A percentile compares a stretch with the other conserved stretches of the same genome.
phyloP scores from a whole-genome alignment of 2,888 invertebrate species.

The Cephus rjabovi region DNA sequence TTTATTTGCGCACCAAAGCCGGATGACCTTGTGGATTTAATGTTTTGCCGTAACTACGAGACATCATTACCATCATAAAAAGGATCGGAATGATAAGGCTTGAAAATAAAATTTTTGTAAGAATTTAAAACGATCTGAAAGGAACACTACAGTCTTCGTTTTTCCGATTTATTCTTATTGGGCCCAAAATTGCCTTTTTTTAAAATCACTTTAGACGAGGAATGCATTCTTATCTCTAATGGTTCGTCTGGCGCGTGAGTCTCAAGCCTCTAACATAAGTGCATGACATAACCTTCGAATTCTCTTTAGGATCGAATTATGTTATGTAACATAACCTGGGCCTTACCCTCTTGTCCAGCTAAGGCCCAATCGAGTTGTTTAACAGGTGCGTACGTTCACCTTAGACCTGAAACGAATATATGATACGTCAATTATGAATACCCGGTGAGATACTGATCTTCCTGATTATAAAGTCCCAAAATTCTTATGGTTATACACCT shows the following conservation, averaged over 20 bases:
- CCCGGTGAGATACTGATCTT: background rate
- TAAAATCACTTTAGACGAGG: background rate
- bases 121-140: background rate
- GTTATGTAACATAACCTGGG: background rate
- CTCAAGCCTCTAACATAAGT: background rate
- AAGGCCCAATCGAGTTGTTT: background rate
- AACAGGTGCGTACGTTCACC: background rate
- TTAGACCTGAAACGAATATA: background rate
- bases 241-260: background rate
- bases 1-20: background rate
- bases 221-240: background rate
- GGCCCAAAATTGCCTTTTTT: background rate
- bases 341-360: background rate
- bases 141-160: background rate
- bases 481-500: background rate
- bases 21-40: background rate
- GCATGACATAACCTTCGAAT: background rate
- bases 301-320: background rate
- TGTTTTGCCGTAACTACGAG: background rate
- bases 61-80: background rate
- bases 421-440: background rate
- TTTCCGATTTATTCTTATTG: background rate
- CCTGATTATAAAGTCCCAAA: background rate
- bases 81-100: background rate
- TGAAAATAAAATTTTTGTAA: background rate